These are phyloP conservation scores for Gymnodraco acuticeps DNA, from an alignment of 2,797 vertebrate genomes.

Conservation along the genomic window DNA sequence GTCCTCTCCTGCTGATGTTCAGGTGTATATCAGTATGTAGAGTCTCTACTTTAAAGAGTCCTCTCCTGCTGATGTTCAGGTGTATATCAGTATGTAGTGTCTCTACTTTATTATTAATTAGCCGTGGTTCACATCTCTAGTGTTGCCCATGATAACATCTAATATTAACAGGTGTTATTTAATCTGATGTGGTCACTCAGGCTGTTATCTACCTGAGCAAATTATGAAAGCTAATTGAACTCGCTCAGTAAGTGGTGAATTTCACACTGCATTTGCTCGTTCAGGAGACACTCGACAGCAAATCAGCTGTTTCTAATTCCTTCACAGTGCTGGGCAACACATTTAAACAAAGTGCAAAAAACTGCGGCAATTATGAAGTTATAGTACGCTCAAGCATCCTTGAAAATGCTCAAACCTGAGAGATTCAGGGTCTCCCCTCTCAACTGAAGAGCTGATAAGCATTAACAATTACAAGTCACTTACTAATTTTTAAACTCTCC, in stretches of 20 bases:
- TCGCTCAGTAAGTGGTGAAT: constrained; percentile 58
- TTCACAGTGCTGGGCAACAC: constrained; percentile 15
- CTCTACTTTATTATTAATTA: too few species aligned
- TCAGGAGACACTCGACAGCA: constrained; percentile 60
- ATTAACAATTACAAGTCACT: constrained; percentile 17
- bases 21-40: too few species aligned
- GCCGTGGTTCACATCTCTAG: background rate
- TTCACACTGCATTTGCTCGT: constrained; percentile 71
- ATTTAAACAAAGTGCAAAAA: constrained; percentile 15
- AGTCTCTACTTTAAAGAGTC: too few species aligned
- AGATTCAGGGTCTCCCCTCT: background rate
- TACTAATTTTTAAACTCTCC: background rate
- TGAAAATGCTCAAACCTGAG: background rate
- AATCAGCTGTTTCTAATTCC: constrained; percentile 59
- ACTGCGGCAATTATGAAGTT: background rate
- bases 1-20: too few species aligned
- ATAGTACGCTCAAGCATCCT: background rate
- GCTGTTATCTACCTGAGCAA: constrained; percentile 62
- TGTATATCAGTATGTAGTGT: too few species aligned
- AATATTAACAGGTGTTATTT: constrained; percentile 39
- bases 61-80: too few species aligned
- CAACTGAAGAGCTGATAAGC: constrained; percentile 2
- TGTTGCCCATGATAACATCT: constrained; percentile 23
- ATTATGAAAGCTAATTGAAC: constrained; percentile 73
- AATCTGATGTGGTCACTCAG: constrained; percentile 30